Conservation (phyloP, 2,113 vertebrate genomes). For the Erpornis zantholeuca region DNA sequence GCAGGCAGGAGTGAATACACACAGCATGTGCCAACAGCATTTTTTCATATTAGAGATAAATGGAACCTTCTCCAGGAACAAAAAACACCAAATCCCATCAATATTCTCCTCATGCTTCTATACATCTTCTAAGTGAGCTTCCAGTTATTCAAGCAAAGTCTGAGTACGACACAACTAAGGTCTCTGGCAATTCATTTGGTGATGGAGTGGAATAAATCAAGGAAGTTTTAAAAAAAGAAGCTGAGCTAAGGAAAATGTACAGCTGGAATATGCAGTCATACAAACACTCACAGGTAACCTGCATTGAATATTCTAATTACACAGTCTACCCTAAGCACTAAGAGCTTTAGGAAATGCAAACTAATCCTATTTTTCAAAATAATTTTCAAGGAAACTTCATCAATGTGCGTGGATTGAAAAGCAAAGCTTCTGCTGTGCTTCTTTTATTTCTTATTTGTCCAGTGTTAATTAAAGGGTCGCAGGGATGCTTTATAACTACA, state of each 20-base stretch:
- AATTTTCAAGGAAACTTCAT: neutral
- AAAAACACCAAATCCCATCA: neutral
- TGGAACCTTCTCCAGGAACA: neutral
- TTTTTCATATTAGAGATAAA: neutral
- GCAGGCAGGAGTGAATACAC: neutral
- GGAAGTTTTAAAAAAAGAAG: neutral
- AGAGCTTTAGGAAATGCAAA: neutral
- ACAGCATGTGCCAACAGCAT: neutral
- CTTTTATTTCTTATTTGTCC: neutral
- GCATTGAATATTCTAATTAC: neutral
- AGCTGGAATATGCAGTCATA: neutral
- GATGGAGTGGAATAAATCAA: neutral
- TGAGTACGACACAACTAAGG: neutral
- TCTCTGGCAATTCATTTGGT: neutral
- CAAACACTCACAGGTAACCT: neutral
- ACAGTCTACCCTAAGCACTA: neutral
- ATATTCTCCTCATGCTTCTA: neutral
- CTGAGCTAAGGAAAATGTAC: neutral
- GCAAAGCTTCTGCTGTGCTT: neutral
- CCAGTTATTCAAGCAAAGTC: neutral
- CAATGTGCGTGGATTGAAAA: neutral
- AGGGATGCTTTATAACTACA: neutral
- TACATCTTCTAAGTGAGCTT: neutral
- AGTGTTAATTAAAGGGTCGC: neutral
- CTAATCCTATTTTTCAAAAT: neutral